Base-by-base conservation (phyloP, 2,113 vertebrate species). In the Gymnobelideus leadbeateri region DNA sequence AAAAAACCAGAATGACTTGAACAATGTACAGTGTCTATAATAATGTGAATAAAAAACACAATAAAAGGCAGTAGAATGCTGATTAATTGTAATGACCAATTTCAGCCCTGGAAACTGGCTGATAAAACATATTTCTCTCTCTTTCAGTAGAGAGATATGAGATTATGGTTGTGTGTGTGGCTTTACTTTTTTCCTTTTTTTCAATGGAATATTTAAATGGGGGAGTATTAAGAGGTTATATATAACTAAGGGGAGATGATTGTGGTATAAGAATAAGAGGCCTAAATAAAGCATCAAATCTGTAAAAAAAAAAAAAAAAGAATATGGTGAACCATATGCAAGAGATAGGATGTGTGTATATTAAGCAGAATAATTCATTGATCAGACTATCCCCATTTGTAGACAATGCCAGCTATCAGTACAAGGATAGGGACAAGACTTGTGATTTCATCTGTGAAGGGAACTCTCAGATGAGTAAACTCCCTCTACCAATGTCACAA, bases 361-460 rank as follows among this genome's bases (percentile, higher is more conserved):
- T n/a, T 92, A 96, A 93, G 52, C 55, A 54, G 47, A 89, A 3
- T 28, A 84, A 89, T 93, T 96, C 43, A 54, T 3, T 54, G n/a
- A 11, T 19, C 37, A 37, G 84, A 89, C 3, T 21, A n/a, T 26
- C 9, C n/a, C n/a, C n/a, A 43, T 43, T 84, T 2, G n/a, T 8
- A 84, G 2, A 21, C n/a, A 43, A 2, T 84, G n/a, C n/a, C 68
- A 43, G 68, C 5, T 84, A 8, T 43, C 16, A 8, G 7, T 84
- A 7, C 16, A 84, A 23, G 68, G 68, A 8, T 8, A 84, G n/a
- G n/a, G 19, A 19, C n/a, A 84, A 84, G 68, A 84, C 37, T n/a
- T 43, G 7, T 14, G 19, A 84, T 84, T 21, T 84, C 37, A 84
- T 84, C 7, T n/a, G n/a, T 16, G 37, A 19, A n/a, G n/a, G 14